Percentiles rank a stretch among this genome's conserved stretches.
These are phyloP conservation scores for Cotesia glomerata DNA, from an alignment of 1,140 invertebrate genomes.

Conservation along the genomic window DNA sequence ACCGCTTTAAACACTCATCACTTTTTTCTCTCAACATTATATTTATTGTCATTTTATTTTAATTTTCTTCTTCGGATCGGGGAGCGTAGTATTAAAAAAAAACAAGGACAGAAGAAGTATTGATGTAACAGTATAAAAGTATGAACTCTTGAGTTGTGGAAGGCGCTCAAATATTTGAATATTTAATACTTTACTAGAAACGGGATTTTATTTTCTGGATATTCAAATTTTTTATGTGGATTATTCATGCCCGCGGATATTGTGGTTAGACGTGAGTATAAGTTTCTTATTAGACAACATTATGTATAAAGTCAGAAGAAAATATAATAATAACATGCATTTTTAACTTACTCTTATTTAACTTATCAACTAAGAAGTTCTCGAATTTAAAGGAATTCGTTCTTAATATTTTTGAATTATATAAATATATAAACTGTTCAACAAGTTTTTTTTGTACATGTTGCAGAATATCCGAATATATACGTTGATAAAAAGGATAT, in stretches of 20 bases:
- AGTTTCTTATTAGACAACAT: neutral
- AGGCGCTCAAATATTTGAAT: neutral
- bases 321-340: no score
- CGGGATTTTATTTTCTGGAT: neutral
- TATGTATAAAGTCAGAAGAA: no score
- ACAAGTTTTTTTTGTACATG: no score
- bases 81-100: no score
- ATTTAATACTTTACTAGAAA: slow-evolving; percentile 1
- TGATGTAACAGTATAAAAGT: neutral
- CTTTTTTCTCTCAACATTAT: neutral
- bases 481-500: no score
- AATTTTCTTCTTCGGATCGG: no score
- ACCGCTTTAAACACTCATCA: neutral
- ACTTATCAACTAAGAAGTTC: no score
- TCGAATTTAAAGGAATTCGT: no score
- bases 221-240: neutral
- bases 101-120: neutral
- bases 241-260: neutral
- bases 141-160: neutral
- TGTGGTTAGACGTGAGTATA: neutral
- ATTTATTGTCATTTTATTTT: neutral
- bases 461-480: no score
- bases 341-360: no score
- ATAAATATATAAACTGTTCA: no score
- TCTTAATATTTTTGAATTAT: no score